Evolutionary conservation across 2,113 vertebrate species (phyloP).

Genomic region (Hippocampus mohnikei): DNA sequence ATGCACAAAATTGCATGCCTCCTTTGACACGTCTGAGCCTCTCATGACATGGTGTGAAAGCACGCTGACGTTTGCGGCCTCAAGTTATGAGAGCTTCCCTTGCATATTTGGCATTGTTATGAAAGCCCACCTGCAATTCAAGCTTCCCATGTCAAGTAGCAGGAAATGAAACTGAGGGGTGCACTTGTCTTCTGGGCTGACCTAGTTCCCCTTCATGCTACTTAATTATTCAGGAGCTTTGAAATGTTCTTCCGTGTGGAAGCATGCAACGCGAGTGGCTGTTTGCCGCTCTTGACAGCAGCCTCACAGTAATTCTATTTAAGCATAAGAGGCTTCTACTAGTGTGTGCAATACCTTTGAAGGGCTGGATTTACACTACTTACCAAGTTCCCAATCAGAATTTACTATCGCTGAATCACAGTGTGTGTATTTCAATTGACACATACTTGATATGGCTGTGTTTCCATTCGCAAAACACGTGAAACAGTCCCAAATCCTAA

Average conservation of each 20-base stretch:
- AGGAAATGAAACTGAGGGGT: constrained; percentile 46
- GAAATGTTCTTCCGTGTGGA: constrained; percentile 59
- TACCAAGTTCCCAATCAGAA: neutral
- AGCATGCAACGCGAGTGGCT: constrained; percentile 45
- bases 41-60: constrained; percentile 16
- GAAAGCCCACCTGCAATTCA: constrained; percentile 41
- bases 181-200: constrained; percentile 51
- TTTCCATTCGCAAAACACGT: too few relatives aligned
- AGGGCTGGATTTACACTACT: neutral
- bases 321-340: constrained; percentile 30
- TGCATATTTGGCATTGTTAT: constrained; percentile 14
- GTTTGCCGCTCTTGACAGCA: constrained; percentile 39
- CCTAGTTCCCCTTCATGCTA: constrained; percentile 54
- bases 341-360: constrained; percentile 5
- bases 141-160: constrained; percentile 35
- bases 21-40: constrained; percentile 3
- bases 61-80: constrained; percentile 8
- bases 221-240: constrained; percentile 67
- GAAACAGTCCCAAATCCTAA: too few relatives aligned
- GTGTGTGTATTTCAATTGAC: neutral
- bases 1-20: neutral
- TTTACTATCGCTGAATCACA: neutral
- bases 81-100: constrained; percentile 15
- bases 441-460: neutral
- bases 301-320: constrained; percentile 36